Base-by-base conservation (phyloP, 2,888 invertebrate species). In the Perdita meconis region DNA sequence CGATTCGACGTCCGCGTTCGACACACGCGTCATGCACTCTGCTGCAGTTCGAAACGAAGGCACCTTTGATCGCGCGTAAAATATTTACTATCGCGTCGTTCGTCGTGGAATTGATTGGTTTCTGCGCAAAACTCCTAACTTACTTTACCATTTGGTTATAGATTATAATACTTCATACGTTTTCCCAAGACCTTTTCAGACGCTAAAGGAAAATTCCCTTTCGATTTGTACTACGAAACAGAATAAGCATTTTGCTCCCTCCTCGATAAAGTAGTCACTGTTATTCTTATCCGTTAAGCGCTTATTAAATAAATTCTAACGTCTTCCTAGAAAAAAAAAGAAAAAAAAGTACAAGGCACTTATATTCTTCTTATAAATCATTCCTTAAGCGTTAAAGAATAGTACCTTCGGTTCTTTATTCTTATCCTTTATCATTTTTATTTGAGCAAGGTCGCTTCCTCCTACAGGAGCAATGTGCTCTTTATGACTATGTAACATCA, bases 81-180 rank as follows among this genome's bases (percentile, higher is more conserved):
- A 59, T 55, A 16, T 51, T 60, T 19, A 66, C 16, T 34, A 34
- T 50, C 44, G 19, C 53, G 40, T 24, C 16, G 19, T 10, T 10
- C n/a, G 53, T 24, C 51, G 22, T 59, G 53, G 53, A 59, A 53
- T 44, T 56, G 19, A 63, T 22, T n/a, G 50, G 34, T 61, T 59
- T n/a, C 30, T 26, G 44, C 47, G 44, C 16, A 53, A 42, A 2
- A 55, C 6, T 26, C 5, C 56, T 69, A 75, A 34, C 55, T 75
- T 66, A 75, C n/a, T 59, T 65, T 67, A 77, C 26, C 30, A 51
- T 66, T 78, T 74, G 77, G 55, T 74, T 50, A 69, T 65, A 61
- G 60, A 56, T 74, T 65, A 74, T 74, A 78, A 74, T 78, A 78
- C 77, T 72, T 74, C 13, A 36, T 56, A 60, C 12, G 13, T 66